Conservation (phyloP, 1,140 invertebrate genomes). For the Papilio polyxenes region DNA sequence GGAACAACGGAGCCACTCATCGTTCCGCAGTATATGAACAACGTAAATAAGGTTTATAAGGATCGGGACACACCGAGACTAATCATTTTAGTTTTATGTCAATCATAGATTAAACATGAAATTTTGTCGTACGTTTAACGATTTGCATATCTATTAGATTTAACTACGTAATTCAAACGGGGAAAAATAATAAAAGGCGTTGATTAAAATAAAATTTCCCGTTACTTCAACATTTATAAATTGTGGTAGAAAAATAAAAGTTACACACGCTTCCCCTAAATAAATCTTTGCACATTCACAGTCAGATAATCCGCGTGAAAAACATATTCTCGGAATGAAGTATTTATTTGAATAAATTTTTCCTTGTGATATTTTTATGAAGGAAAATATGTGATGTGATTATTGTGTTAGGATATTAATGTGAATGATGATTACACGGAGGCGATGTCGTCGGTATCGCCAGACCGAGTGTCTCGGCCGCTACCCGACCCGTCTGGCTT, state of each 20-base stretch:
- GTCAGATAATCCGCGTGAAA: neutral
- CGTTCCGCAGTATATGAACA: constrained; percentile 7
- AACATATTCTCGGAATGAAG: neutral
- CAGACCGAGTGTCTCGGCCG: constrained; percentile 68
- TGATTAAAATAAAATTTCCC: neutral
- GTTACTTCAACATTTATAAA: constrained; percentile 9
- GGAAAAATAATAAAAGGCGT: too few species aligned
- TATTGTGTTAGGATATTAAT: neutral
- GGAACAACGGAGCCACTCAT: constrained; percentile 45
- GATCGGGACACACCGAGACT: constrained; percentile 4
- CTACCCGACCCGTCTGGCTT: constrained; percentile 44
- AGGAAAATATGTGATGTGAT: neutral
- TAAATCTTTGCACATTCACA: neutral
- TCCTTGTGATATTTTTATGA: neutral
- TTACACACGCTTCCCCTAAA: neutral
- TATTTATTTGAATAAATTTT: constrained; percentile 6
- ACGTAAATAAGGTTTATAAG: constrained; percentile 40
- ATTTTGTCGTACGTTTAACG: neutral
- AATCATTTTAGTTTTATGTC: neutral
- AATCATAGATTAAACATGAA: neutral
- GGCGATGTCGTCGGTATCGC: constrained; percentile 38
- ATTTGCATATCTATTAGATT: neutral
- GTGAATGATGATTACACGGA: neutral
- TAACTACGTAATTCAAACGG: neutral
- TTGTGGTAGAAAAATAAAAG: neutral